Evolutionary conservation across 2,888 invertebrate species (phyloP).

Genomic region (Perizoma affinitatum): DNA sequence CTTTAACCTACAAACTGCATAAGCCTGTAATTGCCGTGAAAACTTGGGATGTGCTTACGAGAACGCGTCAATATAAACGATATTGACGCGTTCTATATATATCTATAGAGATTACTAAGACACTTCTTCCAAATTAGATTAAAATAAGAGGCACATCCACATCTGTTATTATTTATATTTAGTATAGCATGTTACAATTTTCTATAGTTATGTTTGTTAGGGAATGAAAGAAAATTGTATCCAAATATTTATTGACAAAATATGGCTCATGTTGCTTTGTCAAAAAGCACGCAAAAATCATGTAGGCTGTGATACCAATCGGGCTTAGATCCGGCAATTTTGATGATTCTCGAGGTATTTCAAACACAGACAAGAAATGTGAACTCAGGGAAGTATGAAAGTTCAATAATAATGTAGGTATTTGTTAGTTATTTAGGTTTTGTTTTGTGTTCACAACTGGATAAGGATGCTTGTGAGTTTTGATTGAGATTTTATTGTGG

Average conservation of each 20-base stretch:
- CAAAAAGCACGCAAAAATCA: conserved; percentile 20
- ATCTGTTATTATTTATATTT: not conserved
- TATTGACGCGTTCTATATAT: too few relatives aligned
- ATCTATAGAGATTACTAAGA: conserved; percentile 18
- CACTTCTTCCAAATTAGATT: conserved; percentile 13
- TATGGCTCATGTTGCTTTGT: not conserved
- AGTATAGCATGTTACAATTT: not conserved
- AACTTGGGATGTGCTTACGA: conserved; percentile 5
- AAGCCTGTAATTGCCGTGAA: not conserved
- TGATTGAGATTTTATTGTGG: conserved; percentile 79
- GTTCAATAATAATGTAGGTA: conserved; percentile 54
- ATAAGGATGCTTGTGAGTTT: conserved; percentile 76
- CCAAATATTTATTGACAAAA: too few relatives aligned
- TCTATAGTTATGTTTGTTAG: not conserved
- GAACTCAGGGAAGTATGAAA: conserved; percentile 34
- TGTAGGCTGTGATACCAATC: conserved; percentile 48
- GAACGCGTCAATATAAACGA: conserved; percentile 3
- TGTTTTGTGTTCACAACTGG: conserved; percentile 71
- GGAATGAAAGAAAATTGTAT: not conserved
- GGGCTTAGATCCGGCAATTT: conserved; percentile 48
- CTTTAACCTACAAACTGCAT: not conserved
- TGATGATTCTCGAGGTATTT: conserved; percentile 30
- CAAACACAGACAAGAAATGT: not conserved
- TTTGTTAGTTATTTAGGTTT: conserved; percentile 70
- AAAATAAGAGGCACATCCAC: conserved; percentile 11